Base-by-base conservation (phyloP, 2,113 vertebrate genomes). In the Antigone vipio region DNA sequence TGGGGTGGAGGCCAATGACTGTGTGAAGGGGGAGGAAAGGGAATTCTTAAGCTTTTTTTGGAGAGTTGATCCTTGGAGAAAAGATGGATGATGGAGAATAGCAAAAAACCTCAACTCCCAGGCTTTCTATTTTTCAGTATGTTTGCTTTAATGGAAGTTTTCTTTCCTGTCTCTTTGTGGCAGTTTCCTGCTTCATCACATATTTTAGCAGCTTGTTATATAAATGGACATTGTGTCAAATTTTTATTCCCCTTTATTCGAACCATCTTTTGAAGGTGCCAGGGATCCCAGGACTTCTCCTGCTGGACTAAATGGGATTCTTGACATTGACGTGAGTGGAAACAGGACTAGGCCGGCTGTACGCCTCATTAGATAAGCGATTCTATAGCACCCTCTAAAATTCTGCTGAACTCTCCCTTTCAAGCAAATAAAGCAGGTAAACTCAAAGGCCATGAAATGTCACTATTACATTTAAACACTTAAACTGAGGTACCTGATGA, bases 401-500 rank as follows among this genome's bases (percentile, higher is more conserved):
- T 97, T 98, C 94, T 97, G 97, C 97, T 98, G 98, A 98, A 97
- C 68, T 90, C 95, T 97, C 75, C 93, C 68, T 98, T 97, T 97
- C 94, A 80, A 96, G 68, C 67, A 97, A 97, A 98, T 96, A 97
- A 97, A 97, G 94, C 88, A 97, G 88, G 96, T 95, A 98, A 97
- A 97, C 80, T 97, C 95, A 97, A 89, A 50, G 62, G 88, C 94
- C 94, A 95, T 97, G 95, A 96, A 97, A 97, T 95, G 97, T 93
- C 67, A 95, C 90, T 96, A 88, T 97, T 94, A 95, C 95, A 97
- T 94, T 95, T 66, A 88, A 63, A 79, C 85, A 95, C 92, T 97
- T 97, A 95, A 97, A 96, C 86, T 6, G 67, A 95, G 62, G 71
- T 62, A 94, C 76, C 91, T 96, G 97, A 97, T 85, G 82, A 95